Percentiles rank a stretch among this genome's conserved stretches.
phyloP scores from a whole-genome alignment of 2,888 invertebrate genomes.

The Blera fallax region DNA sequence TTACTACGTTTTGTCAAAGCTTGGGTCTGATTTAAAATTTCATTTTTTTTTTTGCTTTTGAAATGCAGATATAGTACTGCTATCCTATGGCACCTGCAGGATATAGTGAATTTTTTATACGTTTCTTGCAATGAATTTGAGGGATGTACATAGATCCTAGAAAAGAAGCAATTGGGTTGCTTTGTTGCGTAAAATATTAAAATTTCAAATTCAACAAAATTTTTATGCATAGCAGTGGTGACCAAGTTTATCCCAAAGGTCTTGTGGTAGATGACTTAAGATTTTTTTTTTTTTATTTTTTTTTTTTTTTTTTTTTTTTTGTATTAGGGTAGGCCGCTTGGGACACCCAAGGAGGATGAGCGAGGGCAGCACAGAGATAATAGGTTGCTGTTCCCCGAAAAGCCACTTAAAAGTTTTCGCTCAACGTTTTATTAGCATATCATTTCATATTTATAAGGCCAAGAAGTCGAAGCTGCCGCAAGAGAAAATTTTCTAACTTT shows the following conservation, averaged over 20 bases:
- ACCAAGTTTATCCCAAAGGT: constrained; percentile 67
- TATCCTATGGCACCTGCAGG: not conserved
- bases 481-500: constrained; percentile 58
- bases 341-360: constrained; percentile 29
- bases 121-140: not conserved
- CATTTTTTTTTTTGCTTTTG: not conserved
- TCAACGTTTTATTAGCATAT: constrained; percentile 72
- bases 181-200: constrained; percentile 55
- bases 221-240: constrained; percentile 64
- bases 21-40: no score
- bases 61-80: not conserved
- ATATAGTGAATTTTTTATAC: constrained; percentile 3
- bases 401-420: constrained; percentile 72
- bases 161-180: constrained; percentile 23
- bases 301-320: constrained; percentile 44
- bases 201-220: constrained; percentile 60
- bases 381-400: constrained; percentile 66
- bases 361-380: constrained; percentile 57
- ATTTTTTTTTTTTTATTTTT: constrained; percentile 37
- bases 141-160: not conserved
- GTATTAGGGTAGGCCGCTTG: constrained; percentile 48
- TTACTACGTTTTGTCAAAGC: constrained; percentile 42
- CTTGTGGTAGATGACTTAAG: constrained; percentile 59
- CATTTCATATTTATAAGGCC: constrained; percentile 71
- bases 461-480: constrained; percentile 66